Evolutionary conservation across 1,140 invertebrate species (phyloP).

Genomic region (Adelges cooleyi): DNA sequence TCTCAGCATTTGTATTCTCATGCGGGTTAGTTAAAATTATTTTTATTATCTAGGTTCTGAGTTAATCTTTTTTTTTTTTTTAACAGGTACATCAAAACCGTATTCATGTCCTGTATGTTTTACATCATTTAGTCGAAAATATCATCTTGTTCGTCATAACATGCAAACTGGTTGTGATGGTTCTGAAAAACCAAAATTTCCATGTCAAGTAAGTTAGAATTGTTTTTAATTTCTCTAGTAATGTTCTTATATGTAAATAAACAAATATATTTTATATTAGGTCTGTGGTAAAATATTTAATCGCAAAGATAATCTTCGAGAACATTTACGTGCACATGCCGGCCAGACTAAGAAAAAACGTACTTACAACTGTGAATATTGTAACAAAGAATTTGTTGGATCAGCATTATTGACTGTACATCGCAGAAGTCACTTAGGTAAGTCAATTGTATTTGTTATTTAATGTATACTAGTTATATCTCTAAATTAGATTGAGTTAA

Average conservation of each 20-base stretch:
- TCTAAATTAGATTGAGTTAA: too few species aligned
- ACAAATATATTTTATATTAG: slow-evolving; percentile 37
- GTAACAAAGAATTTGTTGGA: slow-evolving; percentile 58
- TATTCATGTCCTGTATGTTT: slow-evolving; percentile 48
- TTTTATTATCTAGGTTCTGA: background rate
- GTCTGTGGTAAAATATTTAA: slow-evolving; percentile 60
- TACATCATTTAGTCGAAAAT: slow-evolving; percentile 59
- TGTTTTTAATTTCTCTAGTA: too few species aligned
- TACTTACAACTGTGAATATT: slow-evolving; percentile 51
- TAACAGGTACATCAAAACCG: slow-evolving; percentile 39
- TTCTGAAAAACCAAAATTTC: slow-evolving; percentile 43
- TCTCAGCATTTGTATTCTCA: slow-evolving; percentile 44
- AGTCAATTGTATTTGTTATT: slow-evolving; percentile 38
- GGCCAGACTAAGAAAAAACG: slow-evolving; percentile 53
- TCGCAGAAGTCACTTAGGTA: slow-evolving; percentile 55
- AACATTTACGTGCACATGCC: slow-evolving; percentile 60
- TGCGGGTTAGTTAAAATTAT: slow-evolving; percentile 32
- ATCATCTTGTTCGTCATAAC: slow-evolving; percentile 62
- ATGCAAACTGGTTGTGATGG: slow-evolving; percentile 61
- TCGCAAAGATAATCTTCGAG: slow-evolving; percentile 62
- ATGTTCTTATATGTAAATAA: too few species aligned
- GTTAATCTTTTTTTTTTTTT: slow-evolving; percentile 11
- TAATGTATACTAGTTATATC: background rate
- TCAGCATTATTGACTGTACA: slow-evolving; percentile 54
- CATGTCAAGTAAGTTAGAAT: slow-evolving; percentile 49